Conservation (phyloP, 2,113 vertebrate genomes). For the Gorsachius goisagi region DNA sequence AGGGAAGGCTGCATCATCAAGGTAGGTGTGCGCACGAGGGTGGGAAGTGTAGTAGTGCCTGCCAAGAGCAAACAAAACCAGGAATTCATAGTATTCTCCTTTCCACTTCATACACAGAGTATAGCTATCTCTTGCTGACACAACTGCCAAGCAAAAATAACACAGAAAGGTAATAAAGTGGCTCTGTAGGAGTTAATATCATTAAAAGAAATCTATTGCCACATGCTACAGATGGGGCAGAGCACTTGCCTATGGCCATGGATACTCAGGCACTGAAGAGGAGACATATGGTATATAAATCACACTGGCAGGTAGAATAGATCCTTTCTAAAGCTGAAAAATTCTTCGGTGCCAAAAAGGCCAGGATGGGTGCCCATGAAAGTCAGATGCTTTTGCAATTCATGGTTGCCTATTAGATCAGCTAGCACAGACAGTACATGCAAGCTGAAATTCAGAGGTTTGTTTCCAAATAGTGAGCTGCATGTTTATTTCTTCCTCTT, state of each 20-base stretch:
- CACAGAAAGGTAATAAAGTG: neutral
- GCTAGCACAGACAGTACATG: neutral
- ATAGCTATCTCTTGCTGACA: neutral
- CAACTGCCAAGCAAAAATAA: constrained; percentile 8
- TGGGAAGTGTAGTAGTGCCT: constrained; percentile 84
- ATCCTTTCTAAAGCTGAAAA: constrained; percentile 10
- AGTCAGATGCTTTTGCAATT: constrained; percentile 42
- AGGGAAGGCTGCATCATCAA: constrained; percentile 90
- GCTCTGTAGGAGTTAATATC: neutral
- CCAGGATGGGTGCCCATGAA: neutral
- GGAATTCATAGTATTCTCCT: constrained; percentile 50
- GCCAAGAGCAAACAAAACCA: constrained; percentile 73
- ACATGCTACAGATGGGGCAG: constrained; percentile 1
- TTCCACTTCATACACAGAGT: neutral
- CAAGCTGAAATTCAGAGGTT: neutral
- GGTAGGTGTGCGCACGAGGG: constrained; percentile 83
- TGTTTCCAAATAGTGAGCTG: neutral
- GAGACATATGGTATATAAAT: constrained; percentile 47
- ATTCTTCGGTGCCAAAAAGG: constrained; percentile 18
- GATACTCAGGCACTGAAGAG: neutral
- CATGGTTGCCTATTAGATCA: neutral
- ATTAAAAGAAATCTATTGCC: constrained; percentile 27
- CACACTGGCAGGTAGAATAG: constrained; percentile 44
- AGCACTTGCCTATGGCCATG: constrained; percentile 2
- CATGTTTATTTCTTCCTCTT: neutral